Evolutionary conservation across 2,797 vertebrate species (phyloP).

Genomic region (Micromesistius poutassou): DNA sequence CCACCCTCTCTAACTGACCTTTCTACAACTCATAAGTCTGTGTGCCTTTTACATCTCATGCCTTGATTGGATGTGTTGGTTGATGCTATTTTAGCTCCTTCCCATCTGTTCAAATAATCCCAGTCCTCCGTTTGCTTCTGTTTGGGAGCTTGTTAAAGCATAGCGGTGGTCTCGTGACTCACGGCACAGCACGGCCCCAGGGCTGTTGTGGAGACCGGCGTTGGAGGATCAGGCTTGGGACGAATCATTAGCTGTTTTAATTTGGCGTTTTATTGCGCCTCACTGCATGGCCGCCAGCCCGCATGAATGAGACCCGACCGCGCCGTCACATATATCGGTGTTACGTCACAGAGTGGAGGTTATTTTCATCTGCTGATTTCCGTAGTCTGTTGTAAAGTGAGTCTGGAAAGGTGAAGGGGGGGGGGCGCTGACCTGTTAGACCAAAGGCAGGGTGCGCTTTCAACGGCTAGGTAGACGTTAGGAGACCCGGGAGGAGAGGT

Average conservation of each 20-base stretch:
- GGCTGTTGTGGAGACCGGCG: background rate
- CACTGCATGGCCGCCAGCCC: background rate
- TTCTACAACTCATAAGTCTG: background rate
- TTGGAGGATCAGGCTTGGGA: background rate
- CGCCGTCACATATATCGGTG: constrained; percentile 11
- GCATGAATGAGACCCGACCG: constrained; percentile 20
- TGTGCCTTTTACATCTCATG: background rate
- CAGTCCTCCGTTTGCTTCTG: background rate
- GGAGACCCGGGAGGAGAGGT: too few relatives aligned
- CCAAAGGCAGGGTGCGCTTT: too few relatives aligned
- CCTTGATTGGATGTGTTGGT: background rate
- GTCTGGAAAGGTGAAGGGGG: background rate
- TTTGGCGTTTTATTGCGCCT: constrained; percentile 14
- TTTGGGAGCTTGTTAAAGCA: constrained; percentile 23
- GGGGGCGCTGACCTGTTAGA: too few relatives aligned
- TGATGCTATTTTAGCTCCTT: background rate
- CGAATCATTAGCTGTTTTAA: constrained; percentile 25
- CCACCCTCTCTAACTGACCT: background rate
- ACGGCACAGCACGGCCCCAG: constrained; percentile 10
- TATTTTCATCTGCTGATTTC: background rate
- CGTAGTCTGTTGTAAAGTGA: background rate
- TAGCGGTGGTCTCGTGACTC: constrained; percentile 29
- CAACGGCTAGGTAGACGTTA: too few relatives aligned
- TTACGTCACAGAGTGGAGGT: background rate
- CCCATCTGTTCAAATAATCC: background rate